These are phyloP conservation scores for Tapirus terrestris DNA, from an alignment of 2,113 vertebrate genomes.

Conservation along the genomic window DNA sequence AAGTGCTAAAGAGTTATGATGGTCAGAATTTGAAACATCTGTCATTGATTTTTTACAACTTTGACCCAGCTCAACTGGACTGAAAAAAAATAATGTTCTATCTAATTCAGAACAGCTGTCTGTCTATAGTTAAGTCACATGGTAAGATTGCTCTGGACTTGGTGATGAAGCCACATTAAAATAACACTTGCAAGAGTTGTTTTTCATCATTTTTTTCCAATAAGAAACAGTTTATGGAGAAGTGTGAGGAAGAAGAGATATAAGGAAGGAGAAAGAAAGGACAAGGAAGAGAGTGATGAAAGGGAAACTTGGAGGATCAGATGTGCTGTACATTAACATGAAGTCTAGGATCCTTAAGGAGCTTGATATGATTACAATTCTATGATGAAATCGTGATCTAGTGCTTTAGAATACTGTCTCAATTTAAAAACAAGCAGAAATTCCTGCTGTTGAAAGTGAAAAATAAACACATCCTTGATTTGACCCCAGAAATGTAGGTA, in stretches of 20 bases:
- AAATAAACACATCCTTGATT: background rate
- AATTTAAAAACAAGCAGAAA: background rate
- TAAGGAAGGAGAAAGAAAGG: background rate
- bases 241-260: background rate
- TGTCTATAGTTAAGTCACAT: background rate
- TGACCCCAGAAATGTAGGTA: background rate
- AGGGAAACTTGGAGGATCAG: background rate
- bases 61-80: slow-evolving; percentile 32
- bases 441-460: background rate
- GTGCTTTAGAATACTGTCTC: background rate
- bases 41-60: slow-evolving; percentile 43
- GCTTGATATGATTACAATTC: background rate
- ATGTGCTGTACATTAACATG: background rate
- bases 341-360: background rate
- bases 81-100: slow-evolving; percentile 25
- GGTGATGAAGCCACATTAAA: background rate
- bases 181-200: background rate
- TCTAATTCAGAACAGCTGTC: slow-evolving; percentile 60
- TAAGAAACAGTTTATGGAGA: background rate
- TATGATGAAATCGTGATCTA: background rate
- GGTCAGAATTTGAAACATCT: slow-evolving; percentile 61
- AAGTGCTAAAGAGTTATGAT: slow-evolving; percentile 55
- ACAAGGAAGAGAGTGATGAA: background rate
- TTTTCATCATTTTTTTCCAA: slow-evolving; percentile 5
- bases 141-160: background rate